Base-by-base conservation (phyloP, 2,888 invertebrate species). In the Caradrina clavipalpis region DNA sequence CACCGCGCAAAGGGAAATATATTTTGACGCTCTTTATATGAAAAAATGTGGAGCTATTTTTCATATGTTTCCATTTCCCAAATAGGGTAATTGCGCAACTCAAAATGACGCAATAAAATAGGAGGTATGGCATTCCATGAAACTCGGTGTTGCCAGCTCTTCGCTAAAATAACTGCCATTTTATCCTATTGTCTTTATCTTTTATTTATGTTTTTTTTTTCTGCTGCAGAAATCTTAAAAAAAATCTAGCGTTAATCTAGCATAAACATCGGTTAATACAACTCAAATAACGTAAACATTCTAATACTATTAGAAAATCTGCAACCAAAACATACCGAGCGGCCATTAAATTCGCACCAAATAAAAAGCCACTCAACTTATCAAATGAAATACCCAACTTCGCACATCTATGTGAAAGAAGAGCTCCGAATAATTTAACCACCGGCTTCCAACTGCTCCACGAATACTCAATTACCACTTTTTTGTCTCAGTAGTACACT, bases 401-500 rank as follows among this genome's bases (percentile, higher is more conserved):
- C 82, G 81, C 80, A 87, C 83, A 83, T 87, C 87, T 73, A 80
- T 78, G 84, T 82, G 79, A 79, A 83, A 81, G 85, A 78, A 83
- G 74, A 79, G 79, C 85, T 80, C 73, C 78, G 88, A 88, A 91
- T 92, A 92, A 91, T 90, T 91, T 89, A 89, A 87, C 86, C 85
- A 80, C 86, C 86, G 75, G 80, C 86, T 80, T 88, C 86, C 86
- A 83, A 91, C 89, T 90, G 90, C 88, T 91, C 86, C 85, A 80
- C 87, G 91, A 92, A 91, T 91, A 91, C 90, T 90, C 90, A 91
- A 92, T 93, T 93, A 92, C 89, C 86, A 89, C 88, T 90, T 92
- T 89, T 92, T 90, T 91, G 90, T 91, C 88, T 89, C 84, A 80
- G 79, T 82, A 83, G 82, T 88, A 86, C 86, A 86, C 84, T 87